Evolutionary conservation across 1,140 invertebrate species (phyloP), one percentile per base, ranked within the genome.

Genomic region (Lordiphosa clarofinis): DNA sequence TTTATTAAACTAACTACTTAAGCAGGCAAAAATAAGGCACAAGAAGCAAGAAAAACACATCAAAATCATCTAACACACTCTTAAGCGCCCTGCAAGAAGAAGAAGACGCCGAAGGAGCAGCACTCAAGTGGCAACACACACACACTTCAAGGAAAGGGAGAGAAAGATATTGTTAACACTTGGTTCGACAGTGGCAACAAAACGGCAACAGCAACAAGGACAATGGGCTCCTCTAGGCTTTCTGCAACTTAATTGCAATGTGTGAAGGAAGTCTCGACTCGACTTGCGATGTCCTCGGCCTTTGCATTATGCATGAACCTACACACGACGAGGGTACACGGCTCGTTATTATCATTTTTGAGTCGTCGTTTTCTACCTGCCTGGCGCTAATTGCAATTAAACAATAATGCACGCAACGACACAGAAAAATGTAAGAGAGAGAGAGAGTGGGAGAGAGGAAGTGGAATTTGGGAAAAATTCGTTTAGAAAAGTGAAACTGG

Each of bases 1-100:
- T 76, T 84, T 82, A 82, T 84, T 84, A 82, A 82, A 73, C 76
- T 61, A 84, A 84, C 78, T 84, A 82, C 73, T 82, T 76, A 69
- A 67, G 72, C 72, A 84, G 76, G 68, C 56, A 56, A 84, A 76
- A 76, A 82, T 72, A 69, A 79, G 74, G 57, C 46, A 57, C 44
- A 49, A 68, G 55, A n/a, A 59, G 7, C n/a, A 35, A 47, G 12
- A 67, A 65, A 47, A 44, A 68, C 44, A 57, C 56, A 72, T 76
- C 64, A 68, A 81, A 81, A 76, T 73, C 82, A 84, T 81, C 78
- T 69, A 76, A 81, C 58, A 76, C 78, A 62, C 73, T 68, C 72
- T 73, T 50, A 58, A 75, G 58, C 38, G 37, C 19, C 19, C 19
- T 13, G 15, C n/a, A 37, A 24, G n/a, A 9, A 37, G 38, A 6